Evolutionary conservation across 1,140 invertebrate genomes (phyloP), one percentile per base, ranked within the genome.

Genomic region (Drosophila grimshawi): DNA sequence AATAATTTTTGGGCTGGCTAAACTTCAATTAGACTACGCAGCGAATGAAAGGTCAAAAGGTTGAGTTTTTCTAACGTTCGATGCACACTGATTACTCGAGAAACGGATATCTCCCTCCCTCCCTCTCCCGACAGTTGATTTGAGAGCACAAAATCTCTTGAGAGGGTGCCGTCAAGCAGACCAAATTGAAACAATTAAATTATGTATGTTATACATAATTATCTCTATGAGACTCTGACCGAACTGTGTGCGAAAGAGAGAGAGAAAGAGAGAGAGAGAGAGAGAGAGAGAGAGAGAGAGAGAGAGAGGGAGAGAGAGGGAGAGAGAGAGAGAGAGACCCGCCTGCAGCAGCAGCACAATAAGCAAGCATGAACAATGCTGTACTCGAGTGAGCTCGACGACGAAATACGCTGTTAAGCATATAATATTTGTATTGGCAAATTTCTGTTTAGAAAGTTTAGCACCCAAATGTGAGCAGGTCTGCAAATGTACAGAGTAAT

Each of bases 101-200:
- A 52, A 64, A 57, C 51, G 52, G 61, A 64, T 41, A 71, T 29
- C 48, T 52, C 8, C 29, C 39, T 19, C 19, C 19, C 19, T 1
- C 19, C 19, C 19, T 19, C 19, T 19, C 19, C 19, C 19, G 19
- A 1, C 19, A 19, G 19, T 19, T 10, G 39, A 10, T 41, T 41
- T 3, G 7, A 46, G 4, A 43, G 27, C 57, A 51, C 3, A 46
- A 56, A 41, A 61, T 61, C 41, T 72, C 32, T 6, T 8, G 10
- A 41, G 51, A 43, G 59, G 62, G 69, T 71, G 52, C 68, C 61
- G n/a, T 43, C 35, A 53, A 72, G 30, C 61, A 65, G 56, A 64
- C 29, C 39, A 82, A 82, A 81, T 81, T 78, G 59, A 82, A 81
- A 78, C 75, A 81, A 82, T 82, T 82, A 81, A 81, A 81, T 82